A percentile compares a stretch with the other conserved stretches of the same genome.
phyloP scores from a whole-genome alignment of 1,140 invertebrate species.

The Aphaenogaster ashmeadi region DNA sequence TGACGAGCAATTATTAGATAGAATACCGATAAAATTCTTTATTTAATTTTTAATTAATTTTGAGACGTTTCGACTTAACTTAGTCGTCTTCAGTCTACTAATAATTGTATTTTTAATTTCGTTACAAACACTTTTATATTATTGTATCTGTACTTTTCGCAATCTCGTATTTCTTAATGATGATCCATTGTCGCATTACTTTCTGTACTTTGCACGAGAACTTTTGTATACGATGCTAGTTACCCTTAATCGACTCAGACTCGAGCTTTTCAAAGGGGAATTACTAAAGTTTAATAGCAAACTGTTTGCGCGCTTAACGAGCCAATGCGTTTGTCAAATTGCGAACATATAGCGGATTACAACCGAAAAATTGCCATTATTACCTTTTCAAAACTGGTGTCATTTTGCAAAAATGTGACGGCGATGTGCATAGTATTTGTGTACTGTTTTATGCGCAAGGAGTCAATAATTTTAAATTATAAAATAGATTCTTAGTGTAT shows the following conservation, averaged over 20 bases:
- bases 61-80: too few species aligned
- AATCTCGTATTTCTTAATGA: constrained; percentile 6
- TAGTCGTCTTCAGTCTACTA: neutral
- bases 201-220: constrained; percentile 6
- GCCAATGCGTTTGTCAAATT: constrained; percentile 46
- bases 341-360: neutral
- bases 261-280: constrained; percentile 42
- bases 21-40: too few species aligned
- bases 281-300: constrained; percentile 40
- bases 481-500: neutral
- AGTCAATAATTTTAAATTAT: constrained; percentile 14
- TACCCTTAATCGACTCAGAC: constrained; percentile 34
- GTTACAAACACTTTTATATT: neutral
- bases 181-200: constrained; percentile 12
- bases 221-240: constrained; percentile 29
- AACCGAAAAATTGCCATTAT: constrained; percentile 2
- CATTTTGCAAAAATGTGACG: neutral
- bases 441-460: neutral
- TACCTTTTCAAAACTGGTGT: neutral
- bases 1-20: too few species aligned
- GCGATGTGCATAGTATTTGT: too few species aligned
- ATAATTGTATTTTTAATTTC: neutral
- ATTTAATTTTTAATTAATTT: too few species aligned
- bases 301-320: constrained; percentile 30
- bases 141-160: neutral